phyloP scores from a whole-genome alignment of 2,888 invertebrate species.

The Drosophila koepferae region DNA sequence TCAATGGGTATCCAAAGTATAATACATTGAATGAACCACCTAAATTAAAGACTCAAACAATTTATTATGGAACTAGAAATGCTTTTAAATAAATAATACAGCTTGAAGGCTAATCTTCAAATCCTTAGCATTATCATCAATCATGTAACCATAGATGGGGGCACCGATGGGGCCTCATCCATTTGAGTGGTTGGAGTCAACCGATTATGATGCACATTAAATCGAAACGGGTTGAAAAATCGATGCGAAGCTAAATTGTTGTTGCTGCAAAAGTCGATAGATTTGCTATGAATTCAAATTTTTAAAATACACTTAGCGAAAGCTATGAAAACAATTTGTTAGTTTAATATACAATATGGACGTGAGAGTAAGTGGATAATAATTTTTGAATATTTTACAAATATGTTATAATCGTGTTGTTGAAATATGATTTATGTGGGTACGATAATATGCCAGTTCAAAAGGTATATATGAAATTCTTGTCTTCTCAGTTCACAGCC shows the following conservation, averaged over 20 bases:
- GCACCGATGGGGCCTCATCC: background rate
- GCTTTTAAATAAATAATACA: conserved; percentile 12
- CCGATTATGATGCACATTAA: conserved; percentile 40
- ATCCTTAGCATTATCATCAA: conserved; percentile 41
- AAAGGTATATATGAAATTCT: background rate
- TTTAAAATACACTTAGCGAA: background rate
- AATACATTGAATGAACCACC: background rate
- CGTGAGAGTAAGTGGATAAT: background rate
- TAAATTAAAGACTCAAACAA: background rate
- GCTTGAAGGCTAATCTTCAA: conserved; percentile 11
- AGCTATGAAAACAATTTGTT: background rate
- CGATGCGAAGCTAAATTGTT: conserved; percentile 10
- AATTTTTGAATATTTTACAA: background rate
- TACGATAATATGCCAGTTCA: too few relatives aligned
- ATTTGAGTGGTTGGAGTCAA: conserved; percentile 5
- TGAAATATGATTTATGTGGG: background rate
- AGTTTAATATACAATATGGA: background rate
- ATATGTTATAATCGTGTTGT: background rate
- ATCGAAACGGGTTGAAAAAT: conserved; percentile 54
- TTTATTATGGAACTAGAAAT: background rate
- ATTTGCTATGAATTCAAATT: conserved; percentile 21
- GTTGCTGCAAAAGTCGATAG: background rate
- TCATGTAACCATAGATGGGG: conserved; percentile 24
- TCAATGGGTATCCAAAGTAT: background rate
- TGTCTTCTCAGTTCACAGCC: background rate